Evolutionary conservation across 2,888 invertebrate species (phyloP).

Genomic region (Limnephilus marmoratus): DNA sequence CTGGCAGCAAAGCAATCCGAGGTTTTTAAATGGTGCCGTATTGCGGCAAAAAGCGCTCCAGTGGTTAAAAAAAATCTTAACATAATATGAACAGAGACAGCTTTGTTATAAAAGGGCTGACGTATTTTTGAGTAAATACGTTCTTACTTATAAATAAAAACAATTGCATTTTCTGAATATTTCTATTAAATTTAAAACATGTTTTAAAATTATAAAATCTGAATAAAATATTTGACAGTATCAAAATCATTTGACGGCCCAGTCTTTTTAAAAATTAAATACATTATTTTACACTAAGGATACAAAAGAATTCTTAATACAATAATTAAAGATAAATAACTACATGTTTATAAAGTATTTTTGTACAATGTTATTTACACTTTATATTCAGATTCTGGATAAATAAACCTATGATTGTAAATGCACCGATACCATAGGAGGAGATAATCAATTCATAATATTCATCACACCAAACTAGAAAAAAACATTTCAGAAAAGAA

Average conservation of each 20-base stretch:
- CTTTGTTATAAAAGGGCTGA: not conserved
- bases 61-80: not conserved
- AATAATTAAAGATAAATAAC: constrained; percentile 18
- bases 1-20: too few species aligned
- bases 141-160: not conserved
- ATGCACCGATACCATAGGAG: constrained; percentile 32
- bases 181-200: not conserved
- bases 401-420: constrained; percentile 59
- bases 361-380: constrained; percentile 64
- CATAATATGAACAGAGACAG: not conserved
- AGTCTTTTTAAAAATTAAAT: constrained; percentile 65
- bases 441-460: not conserved
- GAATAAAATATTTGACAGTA: constrained; percentile 20
- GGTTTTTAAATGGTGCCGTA: too few species aligned
- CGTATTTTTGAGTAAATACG: not conserved
- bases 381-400: constrained; percentile 56
- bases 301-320: constrained; percentile 38
- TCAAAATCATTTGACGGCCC: constrained; percentile 57
- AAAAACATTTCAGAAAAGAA: too few species aligned
- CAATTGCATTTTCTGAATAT: not conserved
- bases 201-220: not conserved
- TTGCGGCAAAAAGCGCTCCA: too few species aligned
- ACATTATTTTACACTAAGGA: constrained; percentile 57
- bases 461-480: too few species aligned
- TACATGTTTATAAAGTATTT: constrained; percentile 40